Base-by-base conservation (phyloP, 1,140 invertebrate species). In the Pachypsylla venusta region DNA sequence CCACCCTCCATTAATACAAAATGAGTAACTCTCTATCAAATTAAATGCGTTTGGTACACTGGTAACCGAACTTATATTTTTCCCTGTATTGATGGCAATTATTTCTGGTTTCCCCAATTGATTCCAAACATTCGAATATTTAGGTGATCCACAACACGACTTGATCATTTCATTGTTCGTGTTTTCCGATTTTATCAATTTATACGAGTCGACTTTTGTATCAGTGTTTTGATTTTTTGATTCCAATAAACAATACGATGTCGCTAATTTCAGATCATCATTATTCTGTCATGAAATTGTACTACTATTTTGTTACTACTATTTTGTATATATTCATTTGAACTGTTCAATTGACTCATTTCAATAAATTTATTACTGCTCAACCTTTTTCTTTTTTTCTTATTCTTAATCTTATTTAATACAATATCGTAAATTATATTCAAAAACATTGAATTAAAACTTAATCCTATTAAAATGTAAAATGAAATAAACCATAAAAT, bases 371-470 rank as follows among this genome's bases (percentile, higher is more conserved):
- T 48, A 22, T 48, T 48, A 4, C n/a, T 19, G 42, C n/a, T 19
- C n/a, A n/a, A 22, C 5, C n/a, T 10, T 22, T 22, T 4, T 22
- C 42, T 48, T 22, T 48, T 48, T 22, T n/a, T 48, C 16, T 19
- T 48, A 22, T 48, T 48, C 42, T 22, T n/a, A 19, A 48, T 48
- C 7, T 22, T n/a, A n/a, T 48, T 48, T 22, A 7, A 19, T n/a
- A 60, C 59, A 22, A 57, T 28, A 53, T 71, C 92, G 72, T 98
- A 93, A 57, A 98, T 84, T 27, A 98, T 84, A 70, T 95, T 95
- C 74, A 96, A 97, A 65, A 92, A 96, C 91, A 97, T 97, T 25
- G 93, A 91, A n/a, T 94, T 92, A 28, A 98, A 73, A 0, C 93
- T 90, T 77, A 98, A 85, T 1, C 94, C 95, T 25, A 90, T 85